phyloP scores from a whole-genome alignment of 2,113 vertebrate species.

The Damaliscus lunatus region DNA sequence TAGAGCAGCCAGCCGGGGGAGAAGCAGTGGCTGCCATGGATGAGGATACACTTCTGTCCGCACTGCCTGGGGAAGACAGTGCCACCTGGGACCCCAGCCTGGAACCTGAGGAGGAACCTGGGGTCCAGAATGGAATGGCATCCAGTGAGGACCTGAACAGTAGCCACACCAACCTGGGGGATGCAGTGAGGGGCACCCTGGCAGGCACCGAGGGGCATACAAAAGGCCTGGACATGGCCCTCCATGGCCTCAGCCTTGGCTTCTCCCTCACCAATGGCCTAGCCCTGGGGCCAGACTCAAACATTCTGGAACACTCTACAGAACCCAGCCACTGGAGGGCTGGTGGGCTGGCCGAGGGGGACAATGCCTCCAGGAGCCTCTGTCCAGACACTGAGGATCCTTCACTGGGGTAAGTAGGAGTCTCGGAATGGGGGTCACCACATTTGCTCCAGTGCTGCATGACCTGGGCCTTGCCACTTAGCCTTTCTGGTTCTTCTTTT shows the following conservation, averaged over 20 bases:
- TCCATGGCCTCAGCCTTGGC: slow-evolving; percentile 23
- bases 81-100: not conserved
- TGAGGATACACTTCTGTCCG: not conserved
- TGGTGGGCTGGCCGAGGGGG: not conserved
- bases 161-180: not conserved
- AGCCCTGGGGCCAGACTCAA: slow-evolving; percentile 1
- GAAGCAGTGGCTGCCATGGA: slow-evolving; percentile 54
- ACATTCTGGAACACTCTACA: slow-evolving; percentile 37
- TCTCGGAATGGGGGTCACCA: not conserved
- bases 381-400: slow-evolving; percentile 40
- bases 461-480: not conserved
- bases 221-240: not conserved
- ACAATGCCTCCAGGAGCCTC: not conserved
- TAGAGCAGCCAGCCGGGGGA: not conserved
- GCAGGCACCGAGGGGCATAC: not conserved
- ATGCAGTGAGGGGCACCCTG: not conserved
- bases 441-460: not conserved
- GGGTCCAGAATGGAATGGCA: not conserved
- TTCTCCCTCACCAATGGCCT: slow-evolving; percentile 62
- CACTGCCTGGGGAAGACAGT: not conserved
- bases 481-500: not conserved
- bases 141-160: not conserved
- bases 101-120: not conserved
- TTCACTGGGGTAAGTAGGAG: slow-evolving; percentile 58
- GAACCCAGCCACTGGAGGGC: slow-evolving; percentile 46